Conservation (phyloP, 2,888 invertebrate species). For the Mesorhabditis spiculigera region DNA sequence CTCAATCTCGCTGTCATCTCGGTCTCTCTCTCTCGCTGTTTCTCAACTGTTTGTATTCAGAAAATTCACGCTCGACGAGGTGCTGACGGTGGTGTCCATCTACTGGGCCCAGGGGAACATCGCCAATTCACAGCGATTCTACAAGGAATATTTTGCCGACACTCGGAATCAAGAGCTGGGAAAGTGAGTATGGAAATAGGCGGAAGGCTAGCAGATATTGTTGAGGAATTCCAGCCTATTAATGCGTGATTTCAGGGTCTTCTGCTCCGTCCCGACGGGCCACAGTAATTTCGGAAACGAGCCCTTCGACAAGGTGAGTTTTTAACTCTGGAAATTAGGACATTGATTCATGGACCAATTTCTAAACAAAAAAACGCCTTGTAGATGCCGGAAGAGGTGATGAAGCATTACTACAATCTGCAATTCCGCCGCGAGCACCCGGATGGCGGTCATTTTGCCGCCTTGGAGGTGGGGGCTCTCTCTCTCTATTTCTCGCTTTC, state of each 20-base stretch:
- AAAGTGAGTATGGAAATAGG: no score
- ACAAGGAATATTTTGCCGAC: slow-evolving; percentile 66
- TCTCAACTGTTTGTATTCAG: slow-evolving; percentile 42
- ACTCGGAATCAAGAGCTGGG: slow-evolving; percentile 19
- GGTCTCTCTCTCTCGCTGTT: neutral
- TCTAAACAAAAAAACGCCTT: no score
- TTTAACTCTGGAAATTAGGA: slow-evolving; percentile 61
- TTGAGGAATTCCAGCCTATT: no score
- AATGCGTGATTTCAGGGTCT: slow-evolving; percentile 33
- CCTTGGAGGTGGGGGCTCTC: slow-evolving; percentile 68
- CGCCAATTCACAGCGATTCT: slow-evolving; percentile 74
- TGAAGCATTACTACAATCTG: neutral
- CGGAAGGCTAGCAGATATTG: no score
- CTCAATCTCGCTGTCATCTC: slow-evolving; percentile 10
- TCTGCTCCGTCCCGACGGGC: slow-evolving; percentile 70
- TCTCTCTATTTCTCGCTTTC: neutral
- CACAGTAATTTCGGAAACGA: slow-evolving; percentile 76
- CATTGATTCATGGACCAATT: neutral
- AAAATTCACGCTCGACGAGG: slow-evolving; percentile 71
- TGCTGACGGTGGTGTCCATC: slow-evolving; percentile 76
- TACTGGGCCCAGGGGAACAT: slow-evolving; percentile 75
- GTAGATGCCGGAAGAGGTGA: slow-evolving; percentile 5
- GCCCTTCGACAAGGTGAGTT: slow-evolving; percentile 61
- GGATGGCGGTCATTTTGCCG: slow-evolving; percentile 80
- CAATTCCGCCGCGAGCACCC: slow-evolving; percentile 45